Base-by-base conservation (phyloP, 2,797 vertebrate species). In the Setipinna tenuifilis region DNA sequence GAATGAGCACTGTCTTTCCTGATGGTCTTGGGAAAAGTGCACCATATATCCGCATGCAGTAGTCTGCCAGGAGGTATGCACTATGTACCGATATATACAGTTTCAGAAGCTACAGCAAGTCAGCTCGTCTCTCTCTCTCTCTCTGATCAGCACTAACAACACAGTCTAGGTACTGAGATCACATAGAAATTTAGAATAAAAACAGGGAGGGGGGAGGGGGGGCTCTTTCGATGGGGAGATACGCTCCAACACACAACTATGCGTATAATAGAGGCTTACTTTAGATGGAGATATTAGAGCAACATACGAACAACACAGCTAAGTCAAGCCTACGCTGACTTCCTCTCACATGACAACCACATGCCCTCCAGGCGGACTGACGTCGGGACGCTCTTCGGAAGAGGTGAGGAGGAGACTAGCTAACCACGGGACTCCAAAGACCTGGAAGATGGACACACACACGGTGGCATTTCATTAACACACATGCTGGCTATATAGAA, bases 391-490 rank as follows among this genome's bases (percentile, higher is more conserved):
- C 85, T 88, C 85, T 35, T 61, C 86, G 87, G 89, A 68, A 87
- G 87, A 89, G 75, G 61, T 84, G 50, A 85, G 86, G 84, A 2
- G 44, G 58, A 85, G 82, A 81, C 83, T 87, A 16, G 80, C 89
- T 96, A 97, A 88, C 97, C 96, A 91, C 97, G 94, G 86, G 96
- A 97, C 91, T 98, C 97, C 92, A 98, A 93, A 89, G 97, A 98
- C 90, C 97, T 98, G 92, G 46, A 84, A 85, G 82, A 75, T 44
- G 61, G 46, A 88, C 57, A 84, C 35, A 88, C 57, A 84, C 35
- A 28, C 61, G 23, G 44, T 41, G 57, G 23, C 12, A 71, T 31
- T 31, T 17, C 12, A 71, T 31, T 6, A 78, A 78, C 0, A 16
- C 25, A n/a, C 16, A 82, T 17, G 21, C 10, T 23, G 23, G 0